These are phyloP conservation scores for Lasioglossum baleicum DNA, from an alignment of 1,140 invertebrate species.

Conservation along the genomic window DNA sequence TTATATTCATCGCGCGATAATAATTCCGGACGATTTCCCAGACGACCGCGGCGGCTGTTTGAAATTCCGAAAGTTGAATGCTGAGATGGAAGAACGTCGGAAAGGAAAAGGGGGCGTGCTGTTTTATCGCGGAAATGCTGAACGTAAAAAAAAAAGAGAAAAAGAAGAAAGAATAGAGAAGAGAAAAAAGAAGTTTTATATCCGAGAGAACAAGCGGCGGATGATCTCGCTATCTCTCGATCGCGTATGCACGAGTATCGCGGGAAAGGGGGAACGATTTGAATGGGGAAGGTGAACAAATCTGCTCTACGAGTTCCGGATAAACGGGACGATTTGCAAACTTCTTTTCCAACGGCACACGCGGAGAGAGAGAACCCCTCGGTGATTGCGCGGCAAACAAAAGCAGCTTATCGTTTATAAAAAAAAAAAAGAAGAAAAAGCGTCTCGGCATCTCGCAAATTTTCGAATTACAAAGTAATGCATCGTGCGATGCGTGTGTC, in stretches of 20 bases:
- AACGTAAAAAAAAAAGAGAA: slow-evolving; percentile 2
- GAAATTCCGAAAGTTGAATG: slow-evolving; percentile 46
- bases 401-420: slow-evolving; percentile 53
- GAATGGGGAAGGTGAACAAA: slow-evolving; percentile 53
- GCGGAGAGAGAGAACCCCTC: slow-evolving; percentile 1
- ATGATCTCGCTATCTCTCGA: slow-evolving; percentile 57
- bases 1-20: neutral
- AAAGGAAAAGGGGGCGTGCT: slow-evolving; percentile 17
- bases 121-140: slow-evolving; percentile 38
- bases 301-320: slow-evolving; percentile 55
- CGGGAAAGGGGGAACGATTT: slow-evolving; percentile 20
- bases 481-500: neutral
- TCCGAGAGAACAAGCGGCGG: slow-evolving; percentile 36
- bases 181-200: slow-evolving; percentile 42
- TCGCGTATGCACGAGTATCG: slow-evolving; percentile 47
- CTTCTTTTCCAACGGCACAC: slow-evolving; percentile 33
- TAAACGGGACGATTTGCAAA: slow-evolving; percentile 64
- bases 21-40: slow-evolving; percentile 25
- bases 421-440: neutral
- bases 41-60: neutral
- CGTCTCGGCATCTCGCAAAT: slow-evolving; percentile 19
- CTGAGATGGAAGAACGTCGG: slow-evolving; percentile 30
- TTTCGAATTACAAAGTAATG: slow-evolving; percentile 46
- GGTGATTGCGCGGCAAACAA: slow-evolving; percentile 42
- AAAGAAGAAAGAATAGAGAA: too few relatives aligned